Percentiles rank a stretch among this genome's conserved stretches.
Evolutionary conservation across 2,888 invertebrate species (phyloP).

Genomic region (Stegophylla sp.): DNA sequence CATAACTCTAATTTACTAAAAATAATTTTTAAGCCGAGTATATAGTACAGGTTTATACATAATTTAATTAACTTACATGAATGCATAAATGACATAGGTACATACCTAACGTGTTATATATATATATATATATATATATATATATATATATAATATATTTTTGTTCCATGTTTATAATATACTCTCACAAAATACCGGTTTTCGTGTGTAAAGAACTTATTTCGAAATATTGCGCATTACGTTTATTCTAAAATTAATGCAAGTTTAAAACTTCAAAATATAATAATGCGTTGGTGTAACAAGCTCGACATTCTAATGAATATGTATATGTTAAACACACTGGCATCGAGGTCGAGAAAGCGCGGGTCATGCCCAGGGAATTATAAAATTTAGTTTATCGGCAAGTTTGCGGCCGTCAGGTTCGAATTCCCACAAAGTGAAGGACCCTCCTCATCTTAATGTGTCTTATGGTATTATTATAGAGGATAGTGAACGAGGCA

Average conservation of each 20-base stretch:
- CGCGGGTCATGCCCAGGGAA: constrained; percentile 39
- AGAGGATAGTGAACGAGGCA: constrained; percentile 56
- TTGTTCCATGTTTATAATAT: too few species aligned
- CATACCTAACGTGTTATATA: too few species aligned
- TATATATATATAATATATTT: too few species aligned
- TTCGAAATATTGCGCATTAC: not conserved
- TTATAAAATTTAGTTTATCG: constrained; percentile 59
- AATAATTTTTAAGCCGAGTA: too few species aligned
- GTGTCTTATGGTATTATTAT: constrained; percentile 54
- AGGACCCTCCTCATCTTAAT: constrained; percentile 47
- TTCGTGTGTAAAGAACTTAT: not conserved
- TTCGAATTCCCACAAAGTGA: constrained; percentile 56
- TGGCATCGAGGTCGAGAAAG: not conserved
- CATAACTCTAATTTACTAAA: too few species aligned
- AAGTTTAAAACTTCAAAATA: constrained; percentile 15
- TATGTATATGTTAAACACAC: constrained; percentile 11
- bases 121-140: too few species aligned
- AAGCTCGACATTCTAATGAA: constrained; percentile 38
- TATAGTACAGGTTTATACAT: too few species aligned
- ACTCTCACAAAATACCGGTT: too few species aligned
- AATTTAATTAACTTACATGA: too few species aligned
- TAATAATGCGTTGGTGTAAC: constrained; percentile 26
- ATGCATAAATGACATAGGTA: too few species aligned
- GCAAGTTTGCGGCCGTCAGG: constrained; percentile 57
- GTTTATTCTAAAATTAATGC: not conserved